Evolutionary conservation across 2,888 invertebrate species (phyloP), one percentile per base, ranked within the genome.

Genomic region (Drosophila testacea): DNA sequence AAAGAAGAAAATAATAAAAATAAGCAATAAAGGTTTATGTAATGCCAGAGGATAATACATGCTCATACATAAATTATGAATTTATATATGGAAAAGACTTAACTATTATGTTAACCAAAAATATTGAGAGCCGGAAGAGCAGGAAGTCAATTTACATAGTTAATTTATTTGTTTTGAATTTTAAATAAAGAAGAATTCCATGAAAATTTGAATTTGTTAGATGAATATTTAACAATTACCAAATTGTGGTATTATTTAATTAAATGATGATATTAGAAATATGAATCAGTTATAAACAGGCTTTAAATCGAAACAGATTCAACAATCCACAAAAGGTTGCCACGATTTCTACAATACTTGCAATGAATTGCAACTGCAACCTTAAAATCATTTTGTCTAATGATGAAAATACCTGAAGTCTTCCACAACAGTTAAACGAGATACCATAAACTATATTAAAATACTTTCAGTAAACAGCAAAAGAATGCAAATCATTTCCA

Each of bases 381-480:
- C 10, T 13, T 27, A 27, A 50, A 28, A 36, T 46, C n/a, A 10
- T 4, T 28, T 42, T 28, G 9, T 7, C 11, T 51, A 28, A 48
- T 47, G 77, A 63, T 76, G 51, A 74, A 73, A 73, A 73, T 74
- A 74, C 54, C 65, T 59, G 32, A 28, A 11, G 48, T 34, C 41
- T 51, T 50, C 38, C 28, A 16, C 7, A 51, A 67, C 50, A 52
- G 68, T 38, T 42, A 9, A 60, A 47, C 47, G 69, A 57, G 60
- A 47, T 56, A 32, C 52, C 62, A 60, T 69, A 75, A 72, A 75
- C 61, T 78, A 69, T 79, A 82, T 79, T 81, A 64, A 79, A 79
- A 82, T 82, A 73, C 69, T 82, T 79, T 47, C 44, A 46, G 42
- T 55, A 22, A 71, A 34, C 56, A 48, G 64, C 16, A 27, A 39